Percentiles rank a stretch among this genome's conserved stretches.
Evolutionary conservation across 2,113 vertebrate species (phyloP).

Genomic region (Typhlomys cinereus): DNA sequence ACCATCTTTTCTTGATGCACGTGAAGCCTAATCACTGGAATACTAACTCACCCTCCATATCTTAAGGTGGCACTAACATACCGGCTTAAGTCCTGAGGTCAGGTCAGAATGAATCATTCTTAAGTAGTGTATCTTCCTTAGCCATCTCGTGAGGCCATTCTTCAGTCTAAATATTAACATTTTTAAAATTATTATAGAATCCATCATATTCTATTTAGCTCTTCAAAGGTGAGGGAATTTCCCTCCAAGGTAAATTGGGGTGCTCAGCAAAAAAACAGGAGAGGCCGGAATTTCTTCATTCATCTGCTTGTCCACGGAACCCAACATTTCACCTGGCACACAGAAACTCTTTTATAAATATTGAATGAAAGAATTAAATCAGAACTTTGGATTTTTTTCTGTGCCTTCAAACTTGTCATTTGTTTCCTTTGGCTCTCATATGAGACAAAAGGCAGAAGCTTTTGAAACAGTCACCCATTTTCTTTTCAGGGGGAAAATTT

Average conservation of each 20-base stretch:
- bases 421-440: conserved; percentile 43
- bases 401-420: neutral
- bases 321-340: neutral
- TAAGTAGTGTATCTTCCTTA: neutral
- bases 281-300: neutral
- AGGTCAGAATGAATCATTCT: neutral
- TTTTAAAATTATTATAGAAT: neutral
- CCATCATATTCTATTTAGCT: neutral
- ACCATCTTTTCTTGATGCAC: neutral
- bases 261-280: neutral
- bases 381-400: neutral
- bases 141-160: neutral
- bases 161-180: neutral
- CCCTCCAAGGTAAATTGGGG: neutral
- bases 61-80: neutral
- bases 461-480: conserved; percentile 14
- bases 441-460: neutral
- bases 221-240: conserved; percentile 1
- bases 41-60: neutral
- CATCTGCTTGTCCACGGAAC: neutral
- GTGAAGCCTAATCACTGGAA: neutral
- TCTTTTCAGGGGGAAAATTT: neutral
- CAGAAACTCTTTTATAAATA: neutral
- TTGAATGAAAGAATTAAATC: neutral
- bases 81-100: neutral